A percentile compares a stretch with the other conserved stretches of the same genome.
These are phyloP conservation scores for Variabilichromis moorii DNA, from an alignment of 2,113 vertebrate species.

Conservation along the genomic window DNA sequence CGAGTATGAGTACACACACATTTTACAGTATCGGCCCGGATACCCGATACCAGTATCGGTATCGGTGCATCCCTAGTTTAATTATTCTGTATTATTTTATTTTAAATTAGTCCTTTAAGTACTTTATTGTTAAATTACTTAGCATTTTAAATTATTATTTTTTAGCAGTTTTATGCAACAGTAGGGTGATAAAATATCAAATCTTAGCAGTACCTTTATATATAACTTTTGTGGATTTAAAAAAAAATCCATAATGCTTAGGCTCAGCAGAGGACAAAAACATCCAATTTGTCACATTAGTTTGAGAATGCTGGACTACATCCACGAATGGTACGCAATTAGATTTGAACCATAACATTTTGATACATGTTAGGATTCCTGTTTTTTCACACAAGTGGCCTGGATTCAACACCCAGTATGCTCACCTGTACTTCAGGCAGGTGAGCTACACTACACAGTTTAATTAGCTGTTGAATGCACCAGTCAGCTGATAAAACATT, in stretches of 20 bases:
- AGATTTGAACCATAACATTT: background rate
- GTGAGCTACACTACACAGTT: background rate
- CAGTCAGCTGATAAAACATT: background rate
- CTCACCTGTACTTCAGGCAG: background rate
- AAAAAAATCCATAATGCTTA: background rate
- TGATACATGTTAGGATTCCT: background rate
- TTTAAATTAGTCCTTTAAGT: background rate
- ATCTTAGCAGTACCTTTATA: background rate
- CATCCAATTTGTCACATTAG: background rate
- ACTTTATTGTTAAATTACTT: fast-evolving
- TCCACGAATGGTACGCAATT: background rate
- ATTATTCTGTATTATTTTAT: background rate
- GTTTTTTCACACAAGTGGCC: background rate
- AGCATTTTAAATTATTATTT: background rate
- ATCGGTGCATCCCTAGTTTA: background rate
- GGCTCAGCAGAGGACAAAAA: background rate
- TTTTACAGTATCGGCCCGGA: no score
- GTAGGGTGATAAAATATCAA: background rate
- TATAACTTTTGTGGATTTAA: background rate
- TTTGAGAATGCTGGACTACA: background rate
- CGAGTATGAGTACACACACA: no score
- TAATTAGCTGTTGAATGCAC: background rate
- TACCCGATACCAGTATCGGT: no score
- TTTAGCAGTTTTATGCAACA: background rate
- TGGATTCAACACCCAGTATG: background rate